A percentile compares a stretch with the other conserved stretches of the same genome.
These are phyloP conservation scores for Sinodicranocentrus sp. DNA, from an alignment of 2,888 invertebrate genomes.

Conservation along the genomic window DNA sequence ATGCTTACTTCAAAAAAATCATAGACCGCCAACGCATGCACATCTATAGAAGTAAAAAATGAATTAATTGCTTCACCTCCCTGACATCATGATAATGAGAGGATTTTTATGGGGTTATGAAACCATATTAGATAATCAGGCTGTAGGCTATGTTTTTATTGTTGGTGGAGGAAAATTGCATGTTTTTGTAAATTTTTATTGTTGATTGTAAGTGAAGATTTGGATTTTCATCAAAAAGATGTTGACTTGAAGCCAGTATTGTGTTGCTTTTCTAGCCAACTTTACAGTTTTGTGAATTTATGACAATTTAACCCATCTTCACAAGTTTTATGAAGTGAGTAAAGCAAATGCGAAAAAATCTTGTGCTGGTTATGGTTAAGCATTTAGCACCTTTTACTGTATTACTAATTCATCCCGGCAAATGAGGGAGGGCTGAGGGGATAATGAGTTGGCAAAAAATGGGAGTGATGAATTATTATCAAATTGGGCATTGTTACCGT, in stretches of 20 bases:
- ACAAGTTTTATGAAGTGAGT: no score
- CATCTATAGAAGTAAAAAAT: constrained; percentile 2
- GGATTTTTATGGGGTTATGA: constrained; percentile 13
- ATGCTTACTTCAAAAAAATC: neutral
- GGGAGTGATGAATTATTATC: neutral
- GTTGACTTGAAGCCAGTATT: no score
- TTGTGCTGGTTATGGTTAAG: no score
- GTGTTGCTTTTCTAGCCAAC: no score
- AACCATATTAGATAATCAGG: neutral
- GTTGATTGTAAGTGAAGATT: no score
- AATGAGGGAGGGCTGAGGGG: neutral
- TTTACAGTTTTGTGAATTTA: no score
- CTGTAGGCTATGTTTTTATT: neutral
- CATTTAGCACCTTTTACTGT: no score
- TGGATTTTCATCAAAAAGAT: no score
- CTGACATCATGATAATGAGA: constrained; percentile 14
- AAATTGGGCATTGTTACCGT: constrained; percentile 33
- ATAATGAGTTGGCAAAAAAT: constrained; percentile 7
- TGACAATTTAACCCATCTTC: no score
- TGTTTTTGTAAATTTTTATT: neutral
- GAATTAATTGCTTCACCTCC: constrained; percentile 51
- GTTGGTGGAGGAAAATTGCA: neutral
- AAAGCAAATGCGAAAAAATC: no score
- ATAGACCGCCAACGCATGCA: constrained; percentile 5
- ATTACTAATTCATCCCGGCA: no score